Percentiles rank a stretch among this genome's conserved stretches.
Conservation (phyloP, 2,888 invertebrate species). For the Tiphia femorata region DNA sequence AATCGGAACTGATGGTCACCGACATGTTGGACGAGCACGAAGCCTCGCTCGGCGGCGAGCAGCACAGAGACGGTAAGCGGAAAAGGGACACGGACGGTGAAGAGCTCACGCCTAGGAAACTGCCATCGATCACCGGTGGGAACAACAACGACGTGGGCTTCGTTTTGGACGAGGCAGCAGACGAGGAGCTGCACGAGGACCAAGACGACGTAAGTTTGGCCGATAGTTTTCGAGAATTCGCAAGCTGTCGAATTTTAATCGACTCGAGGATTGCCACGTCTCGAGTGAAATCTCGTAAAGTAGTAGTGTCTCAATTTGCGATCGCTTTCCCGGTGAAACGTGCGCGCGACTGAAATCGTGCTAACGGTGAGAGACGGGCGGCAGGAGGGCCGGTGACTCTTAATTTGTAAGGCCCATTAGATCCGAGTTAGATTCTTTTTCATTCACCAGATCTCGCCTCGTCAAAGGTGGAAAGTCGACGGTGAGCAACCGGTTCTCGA, state of each 20-base stretch:
- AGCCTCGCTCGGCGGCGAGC: conserved; percentile 33
- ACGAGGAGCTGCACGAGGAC: conserved; percentile 59
- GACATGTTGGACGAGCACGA: conserved; percentile 65
- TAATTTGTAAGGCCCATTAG: too few relatives aligned
- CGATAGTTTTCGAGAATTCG: not conserved
- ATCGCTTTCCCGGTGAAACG: too few relatives aligned
- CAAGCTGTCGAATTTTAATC: not conserved
- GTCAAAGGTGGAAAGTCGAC: too few relatives aligned
- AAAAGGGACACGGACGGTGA: conserved; percentile 58
- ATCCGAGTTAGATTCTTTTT: too few relatives aligned
- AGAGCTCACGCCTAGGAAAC: conserved; percentile 58
- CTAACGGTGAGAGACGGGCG: too few relatives aligned
- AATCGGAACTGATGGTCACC: conserved; percentile 64
- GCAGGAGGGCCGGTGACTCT: too few relatives aligned
- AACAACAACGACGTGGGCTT: conserved; percentile 66
- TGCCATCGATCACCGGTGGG: conserved; percentile 54
- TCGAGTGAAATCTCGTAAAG: too few relatives aligned
- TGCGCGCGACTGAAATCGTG: too few relatives aligned
- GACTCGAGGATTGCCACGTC: conserved; percentile 17
- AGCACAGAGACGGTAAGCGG: conserved; percentile 52
- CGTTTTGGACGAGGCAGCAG: conserved; percentile 56
- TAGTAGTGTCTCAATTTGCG: too few relatives aligned
- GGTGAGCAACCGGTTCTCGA: too few relatives aligned
- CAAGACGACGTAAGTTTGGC: conserved; percentile 61
- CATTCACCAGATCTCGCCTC: too few relatives aligned